Conservation (phyloP, 2,888 invertebrate species). For the Lamproptera curius region DNA sequence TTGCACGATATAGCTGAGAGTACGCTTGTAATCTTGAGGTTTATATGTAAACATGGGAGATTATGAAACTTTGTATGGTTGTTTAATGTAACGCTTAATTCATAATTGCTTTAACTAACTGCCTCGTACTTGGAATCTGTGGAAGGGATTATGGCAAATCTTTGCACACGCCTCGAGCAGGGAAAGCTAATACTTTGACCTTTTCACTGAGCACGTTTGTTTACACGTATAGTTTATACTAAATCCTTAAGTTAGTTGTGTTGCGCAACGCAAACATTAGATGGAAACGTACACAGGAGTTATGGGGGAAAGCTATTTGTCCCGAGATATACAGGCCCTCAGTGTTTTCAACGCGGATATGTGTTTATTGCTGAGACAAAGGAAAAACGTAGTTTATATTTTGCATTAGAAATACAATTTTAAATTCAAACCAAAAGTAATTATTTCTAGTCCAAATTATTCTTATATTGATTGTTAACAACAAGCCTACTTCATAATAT, state of each 20-base stretch:
- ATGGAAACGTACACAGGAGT: constrained; percentile 12
- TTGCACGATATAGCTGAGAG: no score
- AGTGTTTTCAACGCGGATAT: constrained; percentile 4
- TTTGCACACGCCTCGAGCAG: constrained; percentile 27
- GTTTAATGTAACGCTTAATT: constrained; percentile 26
- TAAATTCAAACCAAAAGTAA: no score
- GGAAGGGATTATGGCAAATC: constrained; percentile 30
- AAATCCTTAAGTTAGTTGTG: constrained; percentile 20
- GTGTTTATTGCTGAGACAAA: background rate
- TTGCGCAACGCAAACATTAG: constrained; percentile 12
- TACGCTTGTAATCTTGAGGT: no score
- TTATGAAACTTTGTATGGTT: constrained; percentile 5
- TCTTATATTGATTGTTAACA: no score
- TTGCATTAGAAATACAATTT: no score
- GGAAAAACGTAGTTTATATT: no score
- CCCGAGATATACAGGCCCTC: background rate
- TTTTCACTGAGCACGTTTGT: constrained; percentile 32
- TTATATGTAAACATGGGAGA: no score
- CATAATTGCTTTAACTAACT: constrained; percentile 28
- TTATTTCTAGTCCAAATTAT: no score
- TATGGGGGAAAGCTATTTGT: constrained; percentile 6
- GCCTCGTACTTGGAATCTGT: constrained; percentile 22
- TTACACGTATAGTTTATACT: constrained; percentile 28
- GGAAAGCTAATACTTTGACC: constrained; percentile 32
- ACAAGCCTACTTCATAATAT: no score